Conservation (phyloP, 2,113 vertebrate genomes). For the Globicephala melas region DNA sequence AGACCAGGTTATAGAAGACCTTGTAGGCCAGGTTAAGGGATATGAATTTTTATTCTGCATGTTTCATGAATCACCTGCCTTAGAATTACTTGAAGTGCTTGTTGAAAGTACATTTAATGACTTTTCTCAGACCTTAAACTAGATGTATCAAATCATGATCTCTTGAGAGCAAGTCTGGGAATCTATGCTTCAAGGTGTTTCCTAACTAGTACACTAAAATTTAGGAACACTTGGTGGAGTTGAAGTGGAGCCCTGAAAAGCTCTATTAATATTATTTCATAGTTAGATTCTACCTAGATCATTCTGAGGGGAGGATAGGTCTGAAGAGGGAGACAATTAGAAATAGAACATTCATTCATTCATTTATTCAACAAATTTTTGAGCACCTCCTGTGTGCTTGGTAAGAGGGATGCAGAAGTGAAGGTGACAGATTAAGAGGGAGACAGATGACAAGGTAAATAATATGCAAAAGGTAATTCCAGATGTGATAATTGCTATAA, state of each 20-base stretch:
- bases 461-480: neutral
- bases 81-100: neutral
- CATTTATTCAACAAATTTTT: neutral
- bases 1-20: neutral
- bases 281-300: neutral
- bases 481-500: neutral
- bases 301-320: neutral
- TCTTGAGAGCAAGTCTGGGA: neutral
- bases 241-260: neutral
- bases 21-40: neutral
- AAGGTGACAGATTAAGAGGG: neutral
- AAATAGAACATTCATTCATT: neutral
- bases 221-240: neutral
- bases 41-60: neutral
- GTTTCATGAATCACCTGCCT: neutral
- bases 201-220: neutral
- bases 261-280: neutral
- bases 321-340: neutral
- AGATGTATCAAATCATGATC: neutral
- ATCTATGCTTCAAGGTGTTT: neutral
- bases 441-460: neutral
- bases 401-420: neutral
- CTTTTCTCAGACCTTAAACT: neutral
- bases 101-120: neutral
- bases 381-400: neutral